These are phyloP conservation scores for Gymnobelideus leadbeateri DNA, from an alignment of 2,113 vertebrate genomes.

Conservation along the genomic window DNA sequence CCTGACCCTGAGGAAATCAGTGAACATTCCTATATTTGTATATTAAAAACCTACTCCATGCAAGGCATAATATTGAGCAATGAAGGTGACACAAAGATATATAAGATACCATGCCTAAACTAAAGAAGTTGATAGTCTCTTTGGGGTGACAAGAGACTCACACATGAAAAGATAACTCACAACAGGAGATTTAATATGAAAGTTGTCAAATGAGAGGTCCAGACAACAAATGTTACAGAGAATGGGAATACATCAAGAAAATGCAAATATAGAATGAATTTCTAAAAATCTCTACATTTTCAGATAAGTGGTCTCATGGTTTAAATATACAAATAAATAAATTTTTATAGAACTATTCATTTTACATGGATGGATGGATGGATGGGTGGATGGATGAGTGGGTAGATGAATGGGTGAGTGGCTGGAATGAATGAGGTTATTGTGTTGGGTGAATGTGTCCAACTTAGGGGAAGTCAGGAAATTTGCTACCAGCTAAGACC, in stretches of 20 bases:
- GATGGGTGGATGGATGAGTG: neutral
- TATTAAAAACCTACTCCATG: neutral
- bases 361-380: neutral
- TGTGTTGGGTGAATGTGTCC: conserved; percentile 19
- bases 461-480: conserved; percentile 32
- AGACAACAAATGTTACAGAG: neutral
- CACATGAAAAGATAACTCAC: neutral
- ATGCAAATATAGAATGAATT: neutral
- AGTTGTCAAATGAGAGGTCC: neutral
- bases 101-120: neutral
- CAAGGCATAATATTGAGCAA: neutral
- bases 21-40: neutral
- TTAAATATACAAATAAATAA: neutral
- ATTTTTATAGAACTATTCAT: neutral
- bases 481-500: neutral
- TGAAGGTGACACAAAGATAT: neutral
- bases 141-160: neutral
- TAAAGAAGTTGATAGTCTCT: neutral
- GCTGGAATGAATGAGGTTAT: conserved; percentile 10
- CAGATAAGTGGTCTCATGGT: neutral
- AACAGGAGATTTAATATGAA: neutral
- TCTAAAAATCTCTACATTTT: neutral
- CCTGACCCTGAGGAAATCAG: neutral
- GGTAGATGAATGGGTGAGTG: neutral
- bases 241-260: no score